A percentile compares a stretch with the other conserved stretches of the same genome.
phyloP scores from a whole-genome alignment of 2,797 vertebrate species.

The Chiloscyllium punctatum region DNA sequence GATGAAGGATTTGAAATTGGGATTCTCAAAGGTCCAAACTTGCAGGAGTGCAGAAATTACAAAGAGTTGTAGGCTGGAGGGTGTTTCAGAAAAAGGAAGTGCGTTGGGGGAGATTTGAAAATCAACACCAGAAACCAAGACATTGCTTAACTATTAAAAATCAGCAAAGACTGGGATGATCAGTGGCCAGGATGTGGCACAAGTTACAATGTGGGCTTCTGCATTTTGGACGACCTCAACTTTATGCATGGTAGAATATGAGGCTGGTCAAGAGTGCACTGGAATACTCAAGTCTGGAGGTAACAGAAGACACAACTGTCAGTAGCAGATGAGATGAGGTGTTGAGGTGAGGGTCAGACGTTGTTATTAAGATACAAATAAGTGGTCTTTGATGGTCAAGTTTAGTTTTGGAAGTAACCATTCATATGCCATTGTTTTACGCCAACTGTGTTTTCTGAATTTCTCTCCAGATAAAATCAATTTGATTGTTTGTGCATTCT shows the following conservation, averaged over 20 bases:
- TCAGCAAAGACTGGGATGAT: background rate
- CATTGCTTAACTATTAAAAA: background rate
- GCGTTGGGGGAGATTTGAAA: background rate
- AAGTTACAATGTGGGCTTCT: background rate
- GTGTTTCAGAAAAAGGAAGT: background rate
- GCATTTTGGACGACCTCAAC: background rate
- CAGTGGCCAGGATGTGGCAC: background rate
- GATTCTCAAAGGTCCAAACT: background rate
- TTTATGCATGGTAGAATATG: background rate
- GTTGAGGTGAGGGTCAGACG: too few species aligned
- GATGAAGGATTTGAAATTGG: background rate
- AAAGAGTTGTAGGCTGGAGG: background rate
- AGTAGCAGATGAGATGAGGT: background rate
- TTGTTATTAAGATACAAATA: background rate
- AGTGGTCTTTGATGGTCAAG: background rate
- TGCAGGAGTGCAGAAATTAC: background rate
- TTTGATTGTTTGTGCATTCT: background rate
- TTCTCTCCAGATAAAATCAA: background rate
- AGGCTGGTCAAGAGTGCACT: background rate
- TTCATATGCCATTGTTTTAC: background rate
- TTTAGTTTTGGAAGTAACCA: background rate
- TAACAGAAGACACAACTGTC: background rate
- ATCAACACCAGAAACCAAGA: background rate
- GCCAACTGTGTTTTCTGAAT: background rate
- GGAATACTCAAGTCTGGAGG: background rate